Conservation (phyloP, 64 coral and sea anemone genomes). For the Porites australiensis region DNA sequence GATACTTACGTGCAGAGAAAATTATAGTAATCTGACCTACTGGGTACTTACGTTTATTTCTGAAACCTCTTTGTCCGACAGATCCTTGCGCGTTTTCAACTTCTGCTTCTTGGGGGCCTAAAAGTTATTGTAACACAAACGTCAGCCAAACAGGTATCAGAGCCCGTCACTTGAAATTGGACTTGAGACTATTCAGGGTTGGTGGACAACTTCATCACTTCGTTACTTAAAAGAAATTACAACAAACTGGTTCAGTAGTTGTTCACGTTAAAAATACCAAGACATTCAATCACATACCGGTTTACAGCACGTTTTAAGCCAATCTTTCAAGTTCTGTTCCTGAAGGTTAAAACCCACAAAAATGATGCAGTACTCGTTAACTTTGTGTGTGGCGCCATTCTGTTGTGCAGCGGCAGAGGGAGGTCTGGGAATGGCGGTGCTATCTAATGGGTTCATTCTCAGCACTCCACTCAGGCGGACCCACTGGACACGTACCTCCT, state of each 20-base stretch:
- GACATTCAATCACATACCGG: slow-evolving; percentile 42
- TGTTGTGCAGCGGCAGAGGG: slow-evolving; percentile 54
- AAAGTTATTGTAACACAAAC: neutral
- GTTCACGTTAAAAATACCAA: too few relatives aligned
- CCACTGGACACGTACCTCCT: slow-evolving; percentile 66
- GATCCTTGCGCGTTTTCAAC: slow-evolving; percentile 52
- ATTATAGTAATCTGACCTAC: neutral
- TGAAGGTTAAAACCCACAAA: slow-evolving; percentile 86
- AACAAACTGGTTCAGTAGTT: too few relatives aligned
- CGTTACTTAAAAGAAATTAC: too few relatives aligned
- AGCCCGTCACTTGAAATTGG: too few relatives aligned
- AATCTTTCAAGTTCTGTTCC: slow-evolving; percentile 70
- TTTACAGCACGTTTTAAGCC: slow-evolving; percentile 87
- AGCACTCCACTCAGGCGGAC: slow-evolving; percentile 66
- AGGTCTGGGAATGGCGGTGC: slow-evolving; percentile 65
- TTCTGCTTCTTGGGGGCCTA: slow-evolving; percentile 78
- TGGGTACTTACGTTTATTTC: slow-evolving; percentile 72
- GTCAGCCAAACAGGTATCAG: too few relatives aligned
- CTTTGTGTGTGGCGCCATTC: slow-evolving; percentile 50
- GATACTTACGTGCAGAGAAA: too few relatives aligned
- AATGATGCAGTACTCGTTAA: slow-evolving; percentile 67
- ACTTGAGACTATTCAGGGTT: too few relatives aligned
- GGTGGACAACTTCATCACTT: too few relatives aligned
- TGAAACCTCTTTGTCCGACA: slow-evolving; percentile 76
- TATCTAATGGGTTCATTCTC: slow-evolving; percentile 61